Evolutionary conservation across 1,140 invertebrate species (phyloP), one percentile per base, ranked within the genome.

Genomic region (Melipona quadrifasciata): DNA sequence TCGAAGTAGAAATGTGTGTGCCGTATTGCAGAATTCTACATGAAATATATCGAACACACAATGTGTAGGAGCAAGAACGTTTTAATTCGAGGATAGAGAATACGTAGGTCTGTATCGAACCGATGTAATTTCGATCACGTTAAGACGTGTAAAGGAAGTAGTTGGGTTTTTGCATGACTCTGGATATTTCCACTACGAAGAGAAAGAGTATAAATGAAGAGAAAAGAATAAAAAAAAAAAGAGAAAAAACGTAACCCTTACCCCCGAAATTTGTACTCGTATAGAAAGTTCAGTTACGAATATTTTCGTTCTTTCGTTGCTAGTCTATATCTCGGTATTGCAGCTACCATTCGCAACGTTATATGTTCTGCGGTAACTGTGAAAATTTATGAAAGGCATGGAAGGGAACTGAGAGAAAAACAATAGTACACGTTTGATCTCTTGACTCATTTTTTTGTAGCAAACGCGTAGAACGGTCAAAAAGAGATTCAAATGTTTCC

Each of bases 1-100:
- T 82, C 85, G 75, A 90, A 70, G 87, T 87, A 87, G 83, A 74
- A n/a, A 34, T 27, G 85, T 89, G 83, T 85, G 84, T 87, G 78
- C 87, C 67, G 79, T 83, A 86, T 87, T 77, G 77, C 83, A 86
- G 64, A 83, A 84, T 87, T 90, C 77, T 71, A 83, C 64, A 71
- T 86, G 27, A 65, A 87, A 80, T 80, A 81, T 89, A 89, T 85
- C 53, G 70, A 89, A 70, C 74, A 87, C 78, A 68, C 58, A 47
- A 27, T 31, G 71, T 64, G 74, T 89, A 86, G 87, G 47, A 71
- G 64, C 27, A 53, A 21, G 74, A 84, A 71, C 47, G 80, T 90
- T 83, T 87, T 77, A 47, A 77, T 70, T 61, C 70, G 67, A 58
- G 68, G 61, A 76, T 80, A 87, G 86, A 74, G 70, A 16, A 55